Base-by-base conservation (phyloP, 2,113 vertebrate genomes). In the Solenodon paradoxus region DNA sequence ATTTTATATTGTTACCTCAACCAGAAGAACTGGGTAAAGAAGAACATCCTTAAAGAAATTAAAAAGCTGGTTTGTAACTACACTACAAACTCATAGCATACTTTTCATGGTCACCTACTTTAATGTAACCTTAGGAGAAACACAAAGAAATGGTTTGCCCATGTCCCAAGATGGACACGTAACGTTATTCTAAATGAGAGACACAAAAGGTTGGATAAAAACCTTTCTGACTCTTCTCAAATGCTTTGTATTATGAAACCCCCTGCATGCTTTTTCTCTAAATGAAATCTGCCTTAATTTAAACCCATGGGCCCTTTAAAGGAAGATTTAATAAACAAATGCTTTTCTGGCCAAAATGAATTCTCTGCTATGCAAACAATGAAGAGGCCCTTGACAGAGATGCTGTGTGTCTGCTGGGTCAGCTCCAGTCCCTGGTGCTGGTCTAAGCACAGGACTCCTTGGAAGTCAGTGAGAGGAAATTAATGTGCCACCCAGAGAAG, bases 321-420 rank as follows among this genome's bases (percentile, higher is more conserved):
- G 69, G 45, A 78, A 96, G 95, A 91, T 68, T 42, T 81, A 88
- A 95, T 94, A 91, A 96, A 89, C 81, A 88, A 82, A 64, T 79
- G 82, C 47, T 96, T 96, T 72, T 49, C 77, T 95, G 80, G 92
- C 53, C 66, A 75, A 49, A 88, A 97, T 81, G 55, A 79, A 53
- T 88, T 92, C 74, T 84, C 71, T 68, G 55, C 68, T 84, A 38
- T 90, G 68, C 32, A 79, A 85, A 92, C 42, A 79, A 71, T 72
- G 84, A 81, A 75, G 63, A 90, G 72, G 75, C 51, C 20, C 28
- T 7, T 24, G 55, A 84, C 57, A 61, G 51, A 20, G 75, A 64
- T 47, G 45, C 49, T 11, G 61, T 26, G 9, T 10, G 77, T 59
- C 49, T 57, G 59, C 71, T 71, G 55, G 40, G 24, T 22, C 59